A percentile compares a stretch with the other conserved stretches of the same genome.
These are phyloP conservation scores for Halichondria panicea DNA, from an alignment of 37 sponge, comb jelly and placozoan genomes.

Conservation along the genomic window DNA sequence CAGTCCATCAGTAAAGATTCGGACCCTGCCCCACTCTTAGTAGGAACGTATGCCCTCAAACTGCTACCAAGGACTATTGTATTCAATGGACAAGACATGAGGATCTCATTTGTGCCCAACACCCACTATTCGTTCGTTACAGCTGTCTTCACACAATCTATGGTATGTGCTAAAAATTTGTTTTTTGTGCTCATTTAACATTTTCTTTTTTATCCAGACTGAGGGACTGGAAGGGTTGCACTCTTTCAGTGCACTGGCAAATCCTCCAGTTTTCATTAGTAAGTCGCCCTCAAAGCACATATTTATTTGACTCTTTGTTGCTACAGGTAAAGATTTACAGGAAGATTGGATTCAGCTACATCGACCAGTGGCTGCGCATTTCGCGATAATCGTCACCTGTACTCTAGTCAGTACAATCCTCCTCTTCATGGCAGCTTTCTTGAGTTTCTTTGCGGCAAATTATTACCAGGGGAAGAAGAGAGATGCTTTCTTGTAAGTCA, in stretches of 20 bases:
- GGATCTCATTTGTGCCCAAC: constrained; percentile 37
- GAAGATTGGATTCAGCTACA: constrained; percentile 26
- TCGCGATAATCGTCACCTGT: neutral
- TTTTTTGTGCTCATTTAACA: neutral
- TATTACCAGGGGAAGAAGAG: constrained; percentile 35
- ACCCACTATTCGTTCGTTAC: constrained; percentile 50
- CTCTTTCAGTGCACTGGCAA: constrained; percentile 26
- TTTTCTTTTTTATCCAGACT: neutral
- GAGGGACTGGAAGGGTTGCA: constrained; percentile 1
- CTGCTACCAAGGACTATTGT: constrained; percentile 26
- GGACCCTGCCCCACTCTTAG: constrained; percentile 43
- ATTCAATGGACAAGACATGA: constrained; percentile 12
- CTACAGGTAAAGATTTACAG: constrained; percentile 22
- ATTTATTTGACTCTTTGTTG: neutral
- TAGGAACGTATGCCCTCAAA: constrained; percentile 7
- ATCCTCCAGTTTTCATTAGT: constrained; percentile 42
- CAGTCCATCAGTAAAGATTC: constrained; percentile 24
- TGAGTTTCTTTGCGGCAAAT: neutral
- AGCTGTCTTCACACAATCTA: constrained; percentile 34
- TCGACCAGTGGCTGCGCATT: neutral
- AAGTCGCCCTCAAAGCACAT: neutral
- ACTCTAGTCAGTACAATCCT: constrained; percentile 17
- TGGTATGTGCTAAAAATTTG: neutral
- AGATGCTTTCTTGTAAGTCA: constrained; percentile 32
- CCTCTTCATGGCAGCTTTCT: constrained; percentile 29